Evolutionary conservation across 2,113 vertebrate genomes (phyloP).

Genomic region (Egretta garzetta): DNA sequence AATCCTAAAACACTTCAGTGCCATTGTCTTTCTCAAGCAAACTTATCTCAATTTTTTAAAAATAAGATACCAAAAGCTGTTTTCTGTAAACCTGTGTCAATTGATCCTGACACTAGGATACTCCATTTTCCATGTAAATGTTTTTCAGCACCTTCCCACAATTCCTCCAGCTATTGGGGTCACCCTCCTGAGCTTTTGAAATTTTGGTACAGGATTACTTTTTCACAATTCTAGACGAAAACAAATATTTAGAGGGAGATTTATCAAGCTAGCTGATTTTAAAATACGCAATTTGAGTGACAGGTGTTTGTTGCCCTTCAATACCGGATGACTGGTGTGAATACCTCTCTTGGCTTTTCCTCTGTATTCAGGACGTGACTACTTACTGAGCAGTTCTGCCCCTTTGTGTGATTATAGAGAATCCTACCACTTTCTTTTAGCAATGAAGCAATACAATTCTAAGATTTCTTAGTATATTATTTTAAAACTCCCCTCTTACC

Average conservation of each 20-base stretch:
- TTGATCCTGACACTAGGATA: neutral
- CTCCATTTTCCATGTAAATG: neutral
- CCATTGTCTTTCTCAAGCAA: neutral
- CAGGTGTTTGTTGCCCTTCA: neutral
- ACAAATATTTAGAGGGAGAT: neutral
- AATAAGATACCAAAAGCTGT: neutral
- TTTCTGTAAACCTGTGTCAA: neutral
- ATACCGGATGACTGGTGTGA: neutral
- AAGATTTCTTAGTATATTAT: neutral
- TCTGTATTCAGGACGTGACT: neutral
- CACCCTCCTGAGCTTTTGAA: neutral
- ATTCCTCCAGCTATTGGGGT: neutral
- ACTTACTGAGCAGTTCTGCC: neutral
- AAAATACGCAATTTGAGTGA: neutral
- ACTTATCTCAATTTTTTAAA: neutral
- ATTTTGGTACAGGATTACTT: rapidly evolving
- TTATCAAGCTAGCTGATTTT: neutral
- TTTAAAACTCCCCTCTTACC: neutral
- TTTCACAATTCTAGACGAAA: neutral
- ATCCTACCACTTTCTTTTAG: neutral
- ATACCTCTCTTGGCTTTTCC: neutral
- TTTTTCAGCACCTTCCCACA: neutral
- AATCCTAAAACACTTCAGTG: neutral
- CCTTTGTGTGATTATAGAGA: neutral
- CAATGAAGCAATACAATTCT: neutral